These are phyloP conservation scores for Ctenosaura bakeri DNA, from an alignment of 2,797 vertebrate genomes.

Conservation along the genomic window DNA sequence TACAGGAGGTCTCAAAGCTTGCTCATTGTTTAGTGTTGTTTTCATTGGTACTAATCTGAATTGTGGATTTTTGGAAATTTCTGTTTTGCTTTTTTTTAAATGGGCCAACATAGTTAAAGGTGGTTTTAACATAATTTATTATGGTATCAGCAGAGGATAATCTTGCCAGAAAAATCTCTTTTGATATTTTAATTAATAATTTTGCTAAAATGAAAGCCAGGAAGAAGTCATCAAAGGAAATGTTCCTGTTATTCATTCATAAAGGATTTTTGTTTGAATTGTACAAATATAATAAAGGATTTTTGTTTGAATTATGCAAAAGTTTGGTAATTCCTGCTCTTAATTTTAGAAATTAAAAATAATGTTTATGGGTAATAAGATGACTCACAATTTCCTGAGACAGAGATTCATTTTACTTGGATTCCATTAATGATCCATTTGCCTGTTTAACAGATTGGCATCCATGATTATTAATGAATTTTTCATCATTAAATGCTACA, in stretches of 20 bases:
- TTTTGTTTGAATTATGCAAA: too few species aligned
- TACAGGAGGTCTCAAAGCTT: not conserved
- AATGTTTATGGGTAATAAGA: not conserved
- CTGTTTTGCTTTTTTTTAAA: not conserved
- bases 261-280: too few species aligned
- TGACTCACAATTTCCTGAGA: not conserved
- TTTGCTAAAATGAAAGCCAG: not conserved
- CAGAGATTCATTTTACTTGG: not conserved
- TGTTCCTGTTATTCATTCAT: too few species aligned
- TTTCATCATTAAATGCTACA: not conserved
- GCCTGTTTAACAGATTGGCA: not conserved
- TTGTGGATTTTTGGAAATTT: not conserved
- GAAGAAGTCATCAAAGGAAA: too few species aligned
- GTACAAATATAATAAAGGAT: too few species aligned
- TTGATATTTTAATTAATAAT: not conserved
- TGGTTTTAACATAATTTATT: not conserved
- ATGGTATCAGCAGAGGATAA: not conserved
- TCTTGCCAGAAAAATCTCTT: not conserved
- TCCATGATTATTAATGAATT: too few species aligned
- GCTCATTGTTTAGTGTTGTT: not conserved
- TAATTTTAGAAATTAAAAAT: not conserved
- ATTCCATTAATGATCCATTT: not conserved
- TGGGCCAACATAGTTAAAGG: too few species aligned
- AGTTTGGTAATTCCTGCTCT: not conserved
- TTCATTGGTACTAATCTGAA: not conserved